Evolutionary conservation across 2,888 invertebrate species (phyloP).

Genomic region (Amphipoea oculea): DNA sequence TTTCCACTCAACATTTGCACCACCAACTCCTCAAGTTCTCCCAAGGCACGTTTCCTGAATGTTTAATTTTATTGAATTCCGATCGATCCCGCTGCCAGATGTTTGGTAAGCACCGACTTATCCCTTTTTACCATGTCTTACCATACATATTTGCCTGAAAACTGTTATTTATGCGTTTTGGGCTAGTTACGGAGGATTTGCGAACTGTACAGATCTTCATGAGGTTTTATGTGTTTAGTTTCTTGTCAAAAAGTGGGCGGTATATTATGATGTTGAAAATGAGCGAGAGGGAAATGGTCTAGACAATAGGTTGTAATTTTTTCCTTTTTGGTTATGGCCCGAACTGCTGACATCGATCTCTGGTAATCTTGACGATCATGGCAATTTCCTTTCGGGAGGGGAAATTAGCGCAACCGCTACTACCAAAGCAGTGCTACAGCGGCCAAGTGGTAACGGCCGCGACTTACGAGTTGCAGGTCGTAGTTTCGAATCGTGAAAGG

Average conservation of each 20-base stretch:
- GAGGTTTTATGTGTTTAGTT: background rate
- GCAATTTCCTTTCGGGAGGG: background rate
- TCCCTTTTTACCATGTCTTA: slow-evolving; percentile 63
- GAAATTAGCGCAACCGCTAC: background rate
- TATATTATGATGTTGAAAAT: slow-evolving; percentile 4
- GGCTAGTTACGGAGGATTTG: slow-evolving; percentile 20
- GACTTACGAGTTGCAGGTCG: background rate
- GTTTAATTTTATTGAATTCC: slow-evolving; percentile 86
- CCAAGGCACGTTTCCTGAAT: slow-evolving; percentile 82
- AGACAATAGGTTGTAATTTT: background rate
- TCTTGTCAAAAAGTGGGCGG: background rate
- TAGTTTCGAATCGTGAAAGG: background rate
- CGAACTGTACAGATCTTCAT: background rate
- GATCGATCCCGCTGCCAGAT: slow-evolving; percentile 78
- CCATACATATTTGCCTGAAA: slow-evolving; percentile 58
- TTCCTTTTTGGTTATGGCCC: background rate
- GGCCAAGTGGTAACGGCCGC: no score
- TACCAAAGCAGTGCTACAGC: background rate
- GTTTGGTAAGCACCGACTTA: slow-evolving; percentile 70
- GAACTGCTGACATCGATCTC: background rate
- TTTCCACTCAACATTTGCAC: slow-evolving; percentile 58
- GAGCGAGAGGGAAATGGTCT: background rate
- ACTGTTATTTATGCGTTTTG: slow-evolving; percentile 51
- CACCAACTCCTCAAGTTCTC: slow-evolving; percentile 69
- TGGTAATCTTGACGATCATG: background rate